Base-by-base conservation (phyloP, 92 coral and sea anemone species). In the Siderastrea siderea region DNA sequence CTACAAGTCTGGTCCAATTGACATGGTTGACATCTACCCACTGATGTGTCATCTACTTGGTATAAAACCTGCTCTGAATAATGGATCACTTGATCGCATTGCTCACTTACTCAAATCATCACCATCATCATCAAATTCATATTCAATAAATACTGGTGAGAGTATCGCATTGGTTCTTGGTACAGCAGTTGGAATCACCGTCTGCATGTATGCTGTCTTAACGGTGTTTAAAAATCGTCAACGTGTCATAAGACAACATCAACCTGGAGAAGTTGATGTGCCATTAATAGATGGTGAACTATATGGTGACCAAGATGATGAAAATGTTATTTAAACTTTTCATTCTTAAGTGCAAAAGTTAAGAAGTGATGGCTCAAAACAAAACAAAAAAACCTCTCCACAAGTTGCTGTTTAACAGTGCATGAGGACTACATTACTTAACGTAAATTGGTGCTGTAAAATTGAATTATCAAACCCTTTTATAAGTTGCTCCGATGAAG, bases 31-130 rank as follows among this genome's bases (percentile, higher is more conserved):
- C 55, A 52, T 93, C 38, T 26, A 26, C 38, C 38, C 38, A 26
- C 38, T 26, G 38, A 26, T 26, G 38, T 26, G 38, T 26, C 93
- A 90, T 81, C 69, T 93, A 63, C 57, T 93, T 44, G 89, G 87
- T 43, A 93, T 93, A 65, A 46, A 82, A 9, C 93, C 95, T 11
- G 83, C 80, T 12, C 91, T 91, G 5, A 93, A 93, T 51, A 87
- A 93, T 78, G 95, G 95, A 50, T 81, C 91, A 26, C 82, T 93
- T 26, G 77, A 62, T 38, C 85, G 88, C 16, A 84, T 90, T 49
- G 79, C 55, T 4, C 90, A 93, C 52, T 75, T 93, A 5, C 80
- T 93, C 6, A 67, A 71, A 59, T 62, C 78, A 15, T 65, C 92
- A 5, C 73, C 72, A 13, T 26, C 38, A 26, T 26, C 49, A 13